These are phyloP conservation scores for Ceratina calcarata DNA, from an alignment of 1,140 invertebrate genomes.

Conservation along the genomic window DNA sequence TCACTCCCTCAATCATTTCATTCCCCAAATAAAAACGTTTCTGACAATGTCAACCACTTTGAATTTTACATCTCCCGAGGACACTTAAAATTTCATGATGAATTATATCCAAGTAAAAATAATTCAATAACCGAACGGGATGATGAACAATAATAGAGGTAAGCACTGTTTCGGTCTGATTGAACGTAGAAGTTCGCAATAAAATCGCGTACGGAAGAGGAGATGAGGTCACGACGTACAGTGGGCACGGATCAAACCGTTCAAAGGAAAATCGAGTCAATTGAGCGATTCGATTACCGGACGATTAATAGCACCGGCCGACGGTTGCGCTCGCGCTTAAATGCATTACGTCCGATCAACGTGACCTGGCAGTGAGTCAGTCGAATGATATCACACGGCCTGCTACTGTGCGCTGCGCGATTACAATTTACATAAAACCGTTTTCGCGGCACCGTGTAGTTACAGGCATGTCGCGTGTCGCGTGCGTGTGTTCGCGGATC, in stretches of 20 bases:
- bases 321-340: conserved; percentile 56
- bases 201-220: not conserved
- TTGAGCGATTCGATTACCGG: conserved; percentile 64
- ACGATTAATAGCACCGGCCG: conserved; percentile 59
- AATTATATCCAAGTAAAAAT: too few relatives aligned
- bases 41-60: too few relatives aligned
- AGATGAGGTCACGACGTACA: conserved; percentile 18
- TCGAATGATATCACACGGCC: conserved; percentile 55
- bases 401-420: conserved; percentile 26
- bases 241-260: conserved; percentile 44
- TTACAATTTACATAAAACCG: conserved; percentile 55
- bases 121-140: too few relatives aligned
- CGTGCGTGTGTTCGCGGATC: not conserved
- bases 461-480: not conserved
- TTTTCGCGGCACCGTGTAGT: conserved; percentile 13
- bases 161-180: too few relatives aligned
- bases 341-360: conserved; percentile 58
- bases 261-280: conserved; percentile 65
- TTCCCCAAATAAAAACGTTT: too few relatives aligned
- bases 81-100: too few relatives aligned
- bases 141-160: too few relatives aligned
- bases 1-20: too few relatives aligned
- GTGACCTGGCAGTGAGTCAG: conserved; percentile 56
- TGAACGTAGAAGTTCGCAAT: too few relatives aligned
- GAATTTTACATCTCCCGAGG: too few relatives aligned